A percentile compares a stretch with the other conserved stretches of the same genome.
Conservation (phyloP, 2,113 vertebrate species). For the Bostrychus sinensis region DNA sequence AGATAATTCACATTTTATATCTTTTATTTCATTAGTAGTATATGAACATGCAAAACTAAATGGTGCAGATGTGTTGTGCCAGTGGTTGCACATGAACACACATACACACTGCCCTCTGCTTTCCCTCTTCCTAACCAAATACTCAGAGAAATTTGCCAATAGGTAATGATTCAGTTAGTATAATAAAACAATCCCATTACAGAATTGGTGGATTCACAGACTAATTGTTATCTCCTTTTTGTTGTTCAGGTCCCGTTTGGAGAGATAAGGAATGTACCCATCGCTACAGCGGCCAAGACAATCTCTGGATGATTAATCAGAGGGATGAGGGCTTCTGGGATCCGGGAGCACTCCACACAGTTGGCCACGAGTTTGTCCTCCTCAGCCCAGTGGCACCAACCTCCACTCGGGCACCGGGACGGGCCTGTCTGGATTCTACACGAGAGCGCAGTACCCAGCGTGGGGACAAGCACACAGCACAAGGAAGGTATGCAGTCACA, state of each 20-base stretch:
- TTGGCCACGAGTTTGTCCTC: slow-evolving; percentile 48
- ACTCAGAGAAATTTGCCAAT: slow-evolving; percentile 10
- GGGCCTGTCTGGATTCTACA: slow-evolving; percentile 56
- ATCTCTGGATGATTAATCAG: slow-evolving; percentile 28
- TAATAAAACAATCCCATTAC: slow-evolving; percentile 42
- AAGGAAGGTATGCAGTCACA: slow-evolving; percentile 76
- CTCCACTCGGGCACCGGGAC: slow-evolving; percentile 1
- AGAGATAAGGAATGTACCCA: slow-evolving; percentile 73
- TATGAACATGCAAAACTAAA: neutral
- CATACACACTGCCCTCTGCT: neutral
- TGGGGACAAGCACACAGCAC: slow-evolving; percentile 60
- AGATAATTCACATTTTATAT: too few relatives aligned
- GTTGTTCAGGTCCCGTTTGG: slow-evolving; percentile 18
- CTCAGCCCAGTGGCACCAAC: slow-evolving; percentile 15
- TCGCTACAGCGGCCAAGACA: slow-evolving; percentile 48
- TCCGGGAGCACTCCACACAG: slow-evolving; percentile 27
- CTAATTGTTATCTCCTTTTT: slow-evolving; percentile 35
- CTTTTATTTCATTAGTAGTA: too few relatives aligned
- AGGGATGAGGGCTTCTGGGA: slow-evolving; percentile 37
- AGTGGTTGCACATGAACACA: neutral
- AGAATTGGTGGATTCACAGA: slow-evolving; percentile 23
- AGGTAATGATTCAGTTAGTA: slow-evolving; percentile 41
- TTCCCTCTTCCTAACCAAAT: slow-evolving; percentile 20
- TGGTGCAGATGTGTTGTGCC: too few relatives aligned
- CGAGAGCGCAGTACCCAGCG: slow-evolving; percentile 37